Evolutionary conservation across 2,797 vertebrate species (phyloP).

Genomic region (Pseudochirops cupreus): DNA sequence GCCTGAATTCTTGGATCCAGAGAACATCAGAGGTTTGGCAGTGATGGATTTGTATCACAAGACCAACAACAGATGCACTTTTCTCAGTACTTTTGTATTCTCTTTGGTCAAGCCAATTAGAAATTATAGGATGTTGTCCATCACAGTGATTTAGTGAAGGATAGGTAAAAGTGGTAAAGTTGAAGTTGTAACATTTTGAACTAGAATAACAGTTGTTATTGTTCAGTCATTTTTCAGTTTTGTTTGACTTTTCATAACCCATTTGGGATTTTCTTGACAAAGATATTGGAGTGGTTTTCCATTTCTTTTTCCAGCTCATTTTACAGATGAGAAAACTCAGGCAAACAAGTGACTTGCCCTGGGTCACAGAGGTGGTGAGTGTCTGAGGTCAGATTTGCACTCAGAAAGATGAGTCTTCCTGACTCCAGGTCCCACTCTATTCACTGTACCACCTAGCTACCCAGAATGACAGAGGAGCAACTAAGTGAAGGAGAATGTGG

Average conservation of each 20-base stretch:
- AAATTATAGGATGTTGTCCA: neutral
- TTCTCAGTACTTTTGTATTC: neutral
- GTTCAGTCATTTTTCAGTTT: neutral
- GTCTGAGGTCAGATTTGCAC: neutral
- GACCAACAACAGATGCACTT: neutral
- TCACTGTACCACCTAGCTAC: neutral
- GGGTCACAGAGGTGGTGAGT: neutral
- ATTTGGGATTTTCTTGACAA: neutral
- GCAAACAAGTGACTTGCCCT: neutral
- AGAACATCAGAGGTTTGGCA: neutral
- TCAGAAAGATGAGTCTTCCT: neutral
- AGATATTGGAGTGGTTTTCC: neutral
- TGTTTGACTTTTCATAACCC: neutral
- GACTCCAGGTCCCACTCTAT: neutral
- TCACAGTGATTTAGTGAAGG: neutral
- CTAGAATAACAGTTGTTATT: neutral
- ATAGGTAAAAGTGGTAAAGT: neutral
- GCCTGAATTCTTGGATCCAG: neutral
- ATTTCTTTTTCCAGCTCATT: neutral
- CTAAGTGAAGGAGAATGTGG: neutral
- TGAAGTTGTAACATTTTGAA: neutral
- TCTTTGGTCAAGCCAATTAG: neutral
- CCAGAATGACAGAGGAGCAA: neutral
- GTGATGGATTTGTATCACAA: neutral
- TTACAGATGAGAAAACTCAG: neutral